A percentile compares a stretch with the other conserved stretches of the same genome.
phyloP scores from a whole-genome alignment of 1,140 invertebrate species.

The Bathynomus jamesi region DNA sequence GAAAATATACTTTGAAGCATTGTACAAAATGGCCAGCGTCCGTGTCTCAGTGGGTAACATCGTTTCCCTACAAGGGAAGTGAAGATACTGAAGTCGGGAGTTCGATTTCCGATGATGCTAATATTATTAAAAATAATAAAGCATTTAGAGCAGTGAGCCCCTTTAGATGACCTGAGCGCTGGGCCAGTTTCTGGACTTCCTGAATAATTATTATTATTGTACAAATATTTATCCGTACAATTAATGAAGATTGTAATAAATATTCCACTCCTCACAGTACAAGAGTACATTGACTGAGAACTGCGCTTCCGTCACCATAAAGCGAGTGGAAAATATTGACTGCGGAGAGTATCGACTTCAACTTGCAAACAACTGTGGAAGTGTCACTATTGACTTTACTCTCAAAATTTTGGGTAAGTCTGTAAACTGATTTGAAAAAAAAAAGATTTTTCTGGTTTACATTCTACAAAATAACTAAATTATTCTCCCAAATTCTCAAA shows the following conservation, averaged over 20 bases:
- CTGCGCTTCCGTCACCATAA: constrained; percentile 61
- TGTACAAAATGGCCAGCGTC: too few species aligned
- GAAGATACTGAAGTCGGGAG: too few species aligned
- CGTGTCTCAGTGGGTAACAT: too few species aligned
- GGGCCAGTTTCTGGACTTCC: too few species aligned
- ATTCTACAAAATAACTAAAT: constrained; percentile 5
- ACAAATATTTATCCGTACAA: neutral
- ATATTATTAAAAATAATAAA: too few species aligned
- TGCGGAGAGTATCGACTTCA: constrained; percentile 62
- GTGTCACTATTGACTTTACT: constrained; percentile 57
- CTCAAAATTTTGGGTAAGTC: constrained; percentile 61
- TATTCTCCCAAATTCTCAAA: too few species aligned
- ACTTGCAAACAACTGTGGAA: constrained; percentile 63
- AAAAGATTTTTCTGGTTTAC: neutral
- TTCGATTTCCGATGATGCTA: too few species aligned
- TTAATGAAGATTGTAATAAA: neutral
- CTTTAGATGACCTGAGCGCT: too few species aligned
- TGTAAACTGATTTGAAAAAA: too few species aligned
- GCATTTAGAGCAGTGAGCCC: too few species aligned
- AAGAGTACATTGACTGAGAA: constrained; percentile 55
- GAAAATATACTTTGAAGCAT: too few species aligned
- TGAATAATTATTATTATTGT: constrained; percentile 1
- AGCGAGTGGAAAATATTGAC: constrained; percentile 62
- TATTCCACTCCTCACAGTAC: constrained; percentile 37
- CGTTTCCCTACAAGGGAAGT: too few species aligned